Evolutionary conservation across 92 coral and sea anemone species (phyloP).

Genomic region (Meandrina meandrites): DNA sequence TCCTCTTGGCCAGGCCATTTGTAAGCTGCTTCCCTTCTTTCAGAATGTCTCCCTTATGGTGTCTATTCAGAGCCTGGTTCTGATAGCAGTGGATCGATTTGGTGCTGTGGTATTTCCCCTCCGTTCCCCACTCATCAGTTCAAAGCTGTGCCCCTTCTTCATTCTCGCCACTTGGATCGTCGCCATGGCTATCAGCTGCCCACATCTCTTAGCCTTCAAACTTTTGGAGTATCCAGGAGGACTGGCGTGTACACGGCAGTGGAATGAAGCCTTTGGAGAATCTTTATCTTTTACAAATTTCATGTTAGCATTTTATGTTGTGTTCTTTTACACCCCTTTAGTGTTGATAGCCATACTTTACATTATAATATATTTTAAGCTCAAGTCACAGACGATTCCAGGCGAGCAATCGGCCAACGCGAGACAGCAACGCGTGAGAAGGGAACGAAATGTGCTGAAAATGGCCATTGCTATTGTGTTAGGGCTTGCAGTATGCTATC

Average conservation of each 20-base stretch:
- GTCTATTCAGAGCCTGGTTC: conserved; percentile 4
- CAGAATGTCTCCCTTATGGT: neutral
- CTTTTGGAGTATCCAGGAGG: neutral
- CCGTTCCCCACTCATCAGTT: neutral
- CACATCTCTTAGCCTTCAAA: neutral
- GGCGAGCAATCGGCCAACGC: neutral
- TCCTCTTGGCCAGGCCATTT: neutral
- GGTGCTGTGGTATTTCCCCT: neutral
- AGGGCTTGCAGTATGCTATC: neutral
- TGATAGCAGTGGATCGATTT: conserved; percentile 2
- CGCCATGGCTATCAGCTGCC: neutral
- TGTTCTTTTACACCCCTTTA: neutral
- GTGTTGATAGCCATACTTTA: conserved; percentile 6
- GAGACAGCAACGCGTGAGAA: neutral
- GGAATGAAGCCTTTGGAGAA: conserved; percentile 1
- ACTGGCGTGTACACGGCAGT: neutral
- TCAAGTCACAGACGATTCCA: neutral
- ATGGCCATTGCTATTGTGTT: neutral
- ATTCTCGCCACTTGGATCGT: neutral
- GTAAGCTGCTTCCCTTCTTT: neutral
- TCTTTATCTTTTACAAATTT: neutral
- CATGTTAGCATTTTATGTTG: neutral
- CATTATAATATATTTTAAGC: neutral
- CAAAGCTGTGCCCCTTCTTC: neutral
- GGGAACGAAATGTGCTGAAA: neutral